These are phyloP conservation scores for Stenchaetothrips biformis DNA, from an alignment of 2,888 invertebrate species.

Conservation along the genomic window DNA sequence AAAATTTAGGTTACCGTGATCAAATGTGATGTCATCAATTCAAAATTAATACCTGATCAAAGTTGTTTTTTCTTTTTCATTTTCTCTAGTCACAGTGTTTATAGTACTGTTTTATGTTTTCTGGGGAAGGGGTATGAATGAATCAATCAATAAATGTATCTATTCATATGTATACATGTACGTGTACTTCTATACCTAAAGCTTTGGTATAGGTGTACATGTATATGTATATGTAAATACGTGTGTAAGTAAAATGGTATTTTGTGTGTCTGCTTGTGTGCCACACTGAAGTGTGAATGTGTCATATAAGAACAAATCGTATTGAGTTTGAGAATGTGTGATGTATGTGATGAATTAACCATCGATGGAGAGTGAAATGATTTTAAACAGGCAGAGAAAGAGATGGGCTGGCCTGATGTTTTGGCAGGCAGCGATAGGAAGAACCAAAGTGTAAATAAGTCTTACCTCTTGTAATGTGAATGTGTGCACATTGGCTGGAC, in stretches of 20 bases:
- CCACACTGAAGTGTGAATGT: slow-evolving; percentile 18
- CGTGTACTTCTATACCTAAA: neutral
- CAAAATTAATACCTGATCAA: slow-evolving; percentile 24
- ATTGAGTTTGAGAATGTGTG: slow-evolving; percentile 18
- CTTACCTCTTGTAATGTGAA: slow-evolving; percentile 25
- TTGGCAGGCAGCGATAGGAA: slow-evolving; percentile 22
- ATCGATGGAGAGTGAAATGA: slow-evolving; percentile 12
- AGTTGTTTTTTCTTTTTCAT: slow-evolving; percentile 5
- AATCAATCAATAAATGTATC: slow-evolving; percentile 22
- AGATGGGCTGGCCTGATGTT: slow-evolving; percentile 24
- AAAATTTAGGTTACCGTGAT: slow-evolving; percentile 23
- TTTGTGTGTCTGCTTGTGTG: slow-evolving; percentile 23
- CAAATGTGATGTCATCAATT: slow-evolving; percentile 23
- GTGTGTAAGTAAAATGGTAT: slow-evolving; percentile 25
- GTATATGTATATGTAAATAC: slow-evolving; percentile 17
- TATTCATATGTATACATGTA: slow-evolving; percentile 23
- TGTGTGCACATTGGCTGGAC: slow-evolving; percentile 24
- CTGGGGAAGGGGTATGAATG: slow-evolving; percentile 18
- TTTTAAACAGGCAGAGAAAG: slow-evolving; percentile 23
- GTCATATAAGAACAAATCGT: slow-evolving; percentile 16
- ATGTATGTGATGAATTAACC: slow-evolving; percentile 11
- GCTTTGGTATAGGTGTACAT: slow-evolving; percentile 12
- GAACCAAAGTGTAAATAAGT: slow-evolving; percentile 23
- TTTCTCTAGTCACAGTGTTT: slow-evolving; percentile 23
- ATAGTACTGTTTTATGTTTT: slow-evolving; percentile 25